These are phyloP conservation scores for Macrochelys suwanniensis DNA, from an alignment of 2,797 vertebrate genomes.

Conservation along the genomic window DNA sequence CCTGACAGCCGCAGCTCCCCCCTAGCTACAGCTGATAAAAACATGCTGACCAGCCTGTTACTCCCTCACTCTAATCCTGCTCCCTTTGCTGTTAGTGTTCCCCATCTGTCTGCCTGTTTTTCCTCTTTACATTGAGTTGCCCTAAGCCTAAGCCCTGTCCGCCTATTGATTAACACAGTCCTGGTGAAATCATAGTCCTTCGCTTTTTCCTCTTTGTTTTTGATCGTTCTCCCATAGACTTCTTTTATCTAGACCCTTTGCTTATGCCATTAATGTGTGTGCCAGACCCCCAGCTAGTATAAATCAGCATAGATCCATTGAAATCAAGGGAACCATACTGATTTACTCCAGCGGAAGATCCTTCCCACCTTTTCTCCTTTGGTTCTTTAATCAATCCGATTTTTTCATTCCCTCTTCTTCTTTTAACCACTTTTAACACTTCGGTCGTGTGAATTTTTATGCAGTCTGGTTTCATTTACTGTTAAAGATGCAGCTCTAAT, in stretches of 20 bases:
- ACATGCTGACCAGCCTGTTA: neutral
- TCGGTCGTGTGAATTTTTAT: slow-evolving; percentile 57
- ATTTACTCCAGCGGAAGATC: neutral
- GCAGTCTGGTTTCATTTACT: slow-evolving; percentile 61
- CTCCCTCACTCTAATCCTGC: neutral
- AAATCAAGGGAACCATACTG: neutral
- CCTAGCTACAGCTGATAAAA: neutral
- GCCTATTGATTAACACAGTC: neutral
- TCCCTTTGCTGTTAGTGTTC: neutral
- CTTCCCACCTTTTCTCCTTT: slow-evolving; percentile 9
- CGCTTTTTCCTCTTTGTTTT: neutral
- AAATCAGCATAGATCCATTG: neutral
- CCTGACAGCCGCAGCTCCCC: neutral
- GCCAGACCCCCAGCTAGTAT: neutral
- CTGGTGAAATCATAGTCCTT: neutral
- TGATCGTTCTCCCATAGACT: neutral
- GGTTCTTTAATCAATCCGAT: neutral
- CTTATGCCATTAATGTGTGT: neutral
- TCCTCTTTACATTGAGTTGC: neutral
- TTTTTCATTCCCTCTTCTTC: slow-evolving; percentile 26
- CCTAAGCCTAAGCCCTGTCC: neutral
- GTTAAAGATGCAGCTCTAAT: slow-evolving; percentile 55
- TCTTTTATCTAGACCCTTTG: neutral
- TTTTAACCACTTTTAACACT: slow-evolving; percentile 28
- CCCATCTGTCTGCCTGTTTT: neutral